These are phyloP conservation scores for Cryptotermes secundus DNA, from an alignment of 1,140 invertebrate species.

Conservation along the genomic window DNA sequence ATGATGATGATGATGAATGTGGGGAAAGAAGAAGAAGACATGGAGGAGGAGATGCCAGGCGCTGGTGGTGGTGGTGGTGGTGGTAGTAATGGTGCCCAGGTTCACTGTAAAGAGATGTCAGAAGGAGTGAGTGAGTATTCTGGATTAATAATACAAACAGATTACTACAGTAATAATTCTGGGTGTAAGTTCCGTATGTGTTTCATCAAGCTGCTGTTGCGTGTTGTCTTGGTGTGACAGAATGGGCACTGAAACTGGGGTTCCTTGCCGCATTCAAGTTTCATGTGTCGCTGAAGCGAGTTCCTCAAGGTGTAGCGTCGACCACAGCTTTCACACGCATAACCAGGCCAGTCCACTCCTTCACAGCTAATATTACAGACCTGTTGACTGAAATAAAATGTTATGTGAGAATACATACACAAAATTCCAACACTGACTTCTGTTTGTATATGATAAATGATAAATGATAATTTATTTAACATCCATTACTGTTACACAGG, in stretches of 20 bases:
- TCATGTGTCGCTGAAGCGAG: not conserved
- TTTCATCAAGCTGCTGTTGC: slow-evolving; percentile 10
- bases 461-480: no score
- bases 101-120: no score
- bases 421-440: no score
- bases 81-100: no score
- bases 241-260: slow-evolving; percentile 24
- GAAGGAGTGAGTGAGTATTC: no score
- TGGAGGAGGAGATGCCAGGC: no score
- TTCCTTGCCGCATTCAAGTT: not conserved
- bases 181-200: slow-evolving; percentile 17
- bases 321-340: not conserved
- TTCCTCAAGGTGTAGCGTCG: not conserved
- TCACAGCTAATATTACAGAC: not conserved
- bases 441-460: no score
- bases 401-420: not conserved
- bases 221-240: slow-evolving; percentile 16
- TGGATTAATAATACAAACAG: not conserved
- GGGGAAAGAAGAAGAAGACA: no score
- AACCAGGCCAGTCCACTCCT: not conserved
- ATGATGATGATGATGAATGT: no score
- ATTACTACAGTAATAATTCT: not conserved
- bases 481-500: no score
- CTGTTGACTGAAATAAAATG: not conserved
- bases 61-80: no score